phyloP scores from a whole-genome alignment of 2,888 invertebrate species.

The Vesta saturnalis region DNA sequence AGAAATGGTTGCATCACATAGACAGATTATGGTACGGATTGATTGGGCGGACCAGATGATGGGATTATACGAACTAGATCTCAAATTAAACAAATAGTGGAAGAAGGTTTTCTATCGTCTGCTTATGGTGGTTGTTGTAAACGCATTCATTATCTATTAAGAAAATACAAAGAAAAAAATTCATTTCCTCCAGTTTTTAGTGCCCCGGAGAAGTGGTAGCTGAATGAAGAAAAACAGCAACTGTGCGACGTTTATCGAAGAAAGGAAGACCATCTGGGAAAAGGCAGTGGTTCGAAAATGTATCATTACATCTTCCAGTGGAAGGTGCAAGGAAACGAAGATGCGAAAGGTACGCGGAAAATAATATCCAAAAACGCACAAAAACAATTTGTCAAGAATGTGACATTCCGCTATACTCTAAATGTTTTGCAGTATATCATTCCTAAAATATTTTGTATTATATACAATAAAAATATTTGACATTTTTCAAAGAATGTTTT shows the following conservation, averaged over 20 bases:
- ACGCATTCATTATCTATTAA: too few species aligned
- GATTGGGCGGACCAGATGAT: slow-evolving; percentile 50
- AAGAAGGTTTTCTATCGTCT: slow-evolving; percentile 48
- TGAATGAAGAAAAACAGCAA: slow-evolving; percentile 16
- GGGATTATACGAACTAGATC: slow-evolving; percentile 45
- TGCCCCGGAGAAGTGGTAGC: slow-evolving; percentile 17
- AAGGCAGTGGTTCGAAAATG: slow-evolving; percentile 14
- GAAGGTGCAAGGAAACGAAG: slow-evolving; percentile 12
- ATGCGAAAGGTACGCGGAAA: slow-evolving; percentile 23
- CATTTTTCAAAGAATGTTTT: too few species aligned
- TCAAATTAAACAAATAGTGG: slow-evolving; percentile 48
- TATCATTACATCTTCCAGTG: slow-evolving; percentile 26
- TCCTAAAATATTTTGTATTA: slow-evolving; percentile 8
- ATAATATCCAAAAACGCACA: slow-evolving; percentile 6
- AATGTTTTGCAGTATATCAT: slow-evolving; percentile 29
- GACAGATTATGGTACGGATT: slow-evolving; percentile 46
- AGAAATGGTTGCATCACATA: slow-evolving; percentile 43
- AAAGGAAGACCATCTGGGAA: slow-evolving; percentile 20
- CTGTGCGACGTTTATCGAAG: slow-evolving; percentile 15
- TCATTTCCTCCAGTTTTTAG: slow-evolving; percentile 17
- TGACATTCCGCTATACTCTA: slow-evolving; percentile 31
- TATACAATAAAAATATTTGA: slow-evolving; percentile 9
- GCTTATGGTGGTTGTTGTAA: too few species aligned
- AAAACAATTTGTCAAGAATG: slow-evolving; percentile 19
- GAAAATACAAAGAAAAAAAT: neutral